A percentile compares a stretch with the other conserved stretches of the same genome.
Evolutionary conservation across 1,140 invertebrate genomes (phyloP).

Genomic region (Brachionus asplanchnoidis): DNA sequence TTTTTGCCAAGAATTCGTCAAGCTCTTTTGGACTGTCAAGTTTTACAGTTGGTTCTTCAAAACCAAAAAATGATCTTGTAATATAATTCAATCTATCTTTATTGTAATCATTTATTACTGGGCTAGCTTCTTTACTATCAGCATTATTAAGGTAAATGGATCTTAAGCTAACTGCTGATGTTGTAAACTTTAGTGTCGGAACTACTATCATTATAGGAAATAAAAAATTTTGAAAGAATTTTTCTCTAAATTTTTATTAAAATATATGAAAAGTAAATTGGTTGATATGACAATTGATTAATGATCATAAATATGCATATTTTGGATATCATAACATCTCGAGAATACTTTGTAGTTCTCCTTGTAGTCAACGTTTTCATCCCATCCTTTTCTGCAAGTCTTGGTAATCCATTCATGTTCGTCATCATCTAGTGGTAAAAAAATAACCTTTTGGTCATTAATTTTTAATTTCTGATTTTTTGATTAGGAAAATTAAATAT

Average conservation of each 20-base stretch:
- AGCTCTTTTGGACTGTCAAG: not conserved
- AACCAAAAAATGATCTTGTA: not conserved
- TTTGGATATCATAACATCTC: conserved; percentile 34
- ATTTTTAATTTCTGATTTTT: not conserved
- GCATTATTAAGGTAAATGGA: not conserved
- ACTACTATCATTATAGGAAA: not conserved
- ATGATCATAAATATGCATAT: conserved; percentile 34
- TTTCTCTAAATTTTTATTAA: conserved; percentile 3
- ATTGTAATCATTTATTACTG: not conserved
- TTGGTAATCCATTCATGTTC: conserved; percentile 57
- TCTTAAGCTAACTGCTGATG: not conserved
- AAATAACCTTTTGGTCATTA: not conserved
- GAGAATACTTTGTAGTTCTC: conserved; percentile 41
- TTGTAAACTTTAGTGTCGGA: not conserved
- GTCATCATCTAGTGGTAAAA: conserved; percentile 53
- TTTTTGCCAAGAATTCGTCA: not conserved
- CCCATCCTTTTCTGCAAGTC: conserved; percentile 57
- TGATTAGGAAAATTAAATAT: not conserved
- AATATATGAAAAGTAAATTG: conserved; percentile 2
- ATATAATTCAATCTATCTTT: not conserved
- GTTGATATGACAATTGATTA: conserved; percentile 32
- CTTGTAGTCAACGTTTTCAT: conserved; percentile 54
- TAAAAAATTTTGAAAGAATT: not conserved
- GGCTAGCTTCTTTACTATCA: not conserved
- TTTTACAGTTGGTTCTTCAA: not conserved